A percentile compares a stretch with the other conserved stretches of the same genome.
Conservation (phyloP, 2,113 vertebrate species). For the Ibidorhyncha struthersii region DNA sequence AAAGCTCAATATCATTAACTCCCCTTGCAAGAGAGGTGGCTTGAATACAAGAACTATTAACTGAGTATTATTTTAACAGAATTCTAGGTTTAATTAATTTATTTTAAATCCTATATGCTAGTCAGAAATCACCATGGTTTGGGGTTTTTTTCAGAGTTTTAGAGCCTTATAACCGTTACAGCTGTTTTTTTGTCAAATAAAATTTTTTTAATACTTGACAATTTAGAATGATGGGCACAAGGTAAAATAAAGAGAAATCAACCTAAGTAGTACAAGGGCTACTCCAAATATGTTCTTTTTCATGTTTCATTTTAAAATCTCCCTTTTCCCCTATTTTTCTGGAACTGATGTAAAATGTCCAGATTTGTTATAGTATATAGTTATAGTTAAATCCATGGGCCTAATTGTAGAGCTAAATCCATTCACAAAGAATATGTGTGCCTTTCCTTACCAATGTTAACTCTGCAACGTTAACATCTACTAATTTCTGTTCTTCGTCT, state of each 20-base stretch:
- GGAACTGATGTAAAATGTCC: neutral
- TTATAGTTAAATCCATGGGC: neutral
- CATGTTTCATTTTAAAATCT: neutral
- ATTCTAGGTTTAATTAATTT: neutral
- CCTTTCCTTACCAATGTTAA: neutral
- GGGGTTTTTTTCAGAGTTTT: neutral
- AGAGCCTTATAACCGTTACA: neutral
- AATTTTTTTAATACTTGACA: neutral
- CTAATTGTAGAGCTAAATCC: neutral
- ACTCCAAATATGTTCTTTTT: neutral
- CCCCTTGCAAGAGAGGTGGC: neutral
- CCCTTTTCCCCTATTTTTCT: neutral
- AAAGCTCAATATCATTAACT: neutral
- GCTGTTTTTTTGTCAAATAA: neutral
- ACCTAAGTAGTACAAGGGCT: neutral
- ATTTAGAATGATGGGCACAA: neutral
- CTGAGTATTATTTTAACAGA: neutral
- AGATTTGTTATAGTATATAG: neutral
- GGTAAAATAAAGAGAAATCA: neutral
- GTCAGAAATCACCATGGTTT: neutral
- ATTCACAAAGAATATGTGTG: fast-evolving
- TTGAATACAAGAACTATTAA: neutral
- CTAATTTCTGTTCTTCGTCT: neutral
- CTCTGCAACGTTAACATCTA: neutral
- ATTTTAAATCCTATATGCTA: neutral